A percentile compares a stretch with the other conserved stretches of the same genome.
Evolutionary conservation across 2,888 invertebrate species (phyloP).

Genomic region (Agriopis marginaria): DNA sequence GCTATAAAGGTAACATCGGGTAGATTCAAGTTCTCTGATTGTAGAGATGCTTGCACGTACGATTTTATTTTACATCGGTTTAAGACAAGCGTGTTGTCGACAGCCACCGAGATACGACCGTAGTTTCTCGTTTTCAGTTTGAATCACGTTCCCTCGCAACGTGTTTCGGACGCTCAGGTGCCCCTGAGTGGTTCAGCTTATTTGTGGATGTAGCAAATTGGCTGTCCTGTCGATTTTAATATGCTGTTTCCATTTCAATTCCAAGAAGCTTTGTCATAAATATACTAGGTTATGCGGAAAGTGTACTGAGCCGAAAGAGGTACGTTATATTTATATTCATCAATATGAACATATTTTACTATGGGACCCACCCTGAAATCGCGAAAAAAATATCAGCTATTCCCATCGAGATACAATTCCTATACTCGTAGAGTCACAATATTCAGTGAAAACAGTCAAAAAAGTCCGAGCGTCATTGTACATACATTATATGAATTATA

Average conservation of each 20-base stretch:
- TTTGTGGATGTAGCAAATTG: conserved; percentile 31
- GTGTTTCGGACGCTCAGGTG: conserved; percentile 49
- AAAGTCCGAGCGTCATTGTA: no score
- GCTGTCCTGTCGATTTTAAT: conserved; percentile 17
- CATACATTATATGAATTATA: no score
- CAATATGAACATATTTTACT: no score
- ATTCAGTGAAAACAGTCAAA: no score
- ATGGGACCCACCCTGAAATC: no score
- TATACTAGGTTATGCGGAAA: no score
- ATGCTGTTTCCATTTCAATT: conserved; percentile 8
- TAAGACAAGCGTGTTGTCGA: conserved; percentile 63
- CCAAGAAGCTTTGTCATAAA: background rate
- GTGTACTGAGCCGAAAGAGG: no score
- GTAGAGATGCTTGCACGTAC: conserved; percentile 54
- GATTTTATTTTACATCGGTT: conserved; percentile 65
- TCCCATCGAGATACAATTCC: no score
- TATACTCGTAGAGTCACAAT: no score
- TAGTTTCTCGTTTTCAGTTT: conserved; percentile 47
- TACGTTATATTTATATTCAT: no score
- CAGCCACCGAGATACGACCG: conserved; percentile 46
- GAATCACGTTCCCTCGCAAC: conserved; percentile 55
- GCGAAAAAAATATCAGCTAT: no score
- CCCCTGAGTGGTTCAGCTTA: conserved; percentile 36
- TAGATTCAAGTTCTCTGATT: conserved; percentile 3
- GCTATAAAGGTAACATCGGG: conserved; percentile 2